Evolutionary conservation across 2,888 invertebrate genomes (phyloP), one percentile per base, ranked within the genome.

Genomic region (Chloroclysta siterata): DNA sequence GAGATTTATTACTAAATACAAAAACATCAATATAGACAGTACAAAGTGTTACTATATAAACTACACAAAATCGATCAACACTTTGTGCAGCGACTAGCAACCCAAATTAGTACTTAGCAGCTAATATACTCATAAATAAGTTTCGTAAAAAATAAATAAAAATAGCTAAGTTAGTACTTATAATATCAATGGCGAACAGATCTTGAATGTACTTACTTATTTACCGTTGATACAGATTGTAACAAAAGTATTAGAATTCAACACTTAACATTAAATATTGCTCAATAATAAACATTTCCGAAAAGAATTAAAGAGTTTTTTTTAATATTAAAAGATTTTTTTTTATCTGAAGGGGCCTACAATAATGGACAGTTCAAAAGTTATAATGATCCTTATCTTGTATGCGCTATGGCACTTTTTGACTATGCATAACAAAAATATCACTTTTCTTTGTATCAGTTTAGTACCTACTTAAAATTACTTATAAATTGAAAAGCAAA

Each of bases 161-260:
- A 74, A 78, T 79, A 81, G 70, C 68, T 73, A 72, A 63, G 74
- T 81, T 78, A 77, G 74, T 76, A 78, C 85, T 85, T 85, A 87
- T 71, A 83, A 80, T 88, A 89, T 88, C 88, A 89, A 87, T 87
- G 85, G 86, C 79, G 83, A 80, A 84, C 83, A 87, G 82, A 85
- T 85, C 80, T 78, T 78, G 65, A 70, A 75, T 77, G 73, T 69
- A 70, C 62, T 15, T 50, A 51, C 10, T 28, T 53, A 44, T 29
- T 46, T 39, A 39, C 11, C 17, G 10, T 17, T 44, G 17, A 46
- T 17, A 46, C 15, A 46, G 17, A 11, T 46, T 11, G 5, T 14
- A 17, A 46, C 17, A 46, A 44, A 44, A 44, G 5, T 8, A 33
- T 8, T 33, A 33, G 5, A 29, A 29, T 5, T 29, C 4, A 29